Evolutionary conservation across 1,140 invertebrate species (phyloP), one percentile per base, ranked within the genome.

Genomic region (Habropoda laboriosa): DNA sequence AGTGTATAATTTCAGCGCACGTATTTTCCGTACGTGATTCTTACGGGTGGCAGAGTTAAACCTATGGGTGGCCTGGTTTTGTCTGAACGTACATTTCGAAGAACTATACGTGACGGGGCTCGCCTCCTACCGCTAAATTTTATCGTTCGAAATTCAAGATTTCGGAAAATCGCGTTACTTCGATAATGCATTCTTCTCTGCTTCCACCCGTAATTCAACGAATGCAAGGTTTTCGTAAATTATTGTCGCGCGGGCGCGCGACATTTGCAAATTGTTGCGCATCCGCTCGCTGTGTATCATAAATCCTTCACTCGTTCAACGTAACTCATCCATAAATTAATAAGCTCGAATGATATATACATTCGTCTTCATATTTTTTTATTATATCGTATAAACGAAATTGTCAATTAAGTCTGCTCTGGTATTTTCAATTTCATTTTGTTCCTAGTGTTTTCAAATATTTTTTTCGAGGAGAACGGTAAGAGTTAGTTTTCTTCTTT

Each of bases 11-110:
- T 77, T 77, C 75, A 60, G 53, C 24, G 66, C 75, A 77, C 75
- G 75, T 77, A 77, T 77, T 70, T 77, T 77, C 27, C 64, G 75
- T 60, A 70, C 75, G 75, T 77, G 75, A 77, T 77, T 77, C 75
- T 77, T 77, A 77, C 75, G 42, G 40, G 30, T n/a, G n/a, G 38
- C 32, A 21, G 42, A 49, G 64, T 70, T 77, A 70, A 77, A 77
- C 53, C 75, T 49, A 60, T 51, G 5, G n/a, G 53, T 70, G 66
- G 66, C 66, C 66, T 27, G 66, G 66, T 77, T 77, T 60, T 40
- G 49, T 70, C 61, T 32, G 53, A 27, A 47, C 64, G n/a, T 77
- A 70, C 42, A 45, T 58, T 68, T 35, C 42, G 42, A 27, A 70
- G 63, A 68, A 30, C 53, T 70, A 60, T 60, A 49, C 64, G 74